Evolutionary conservation across 2,113 vertebrate species (phyloP).

Genomic region (Myanophis thanlyinensis): DNA sequence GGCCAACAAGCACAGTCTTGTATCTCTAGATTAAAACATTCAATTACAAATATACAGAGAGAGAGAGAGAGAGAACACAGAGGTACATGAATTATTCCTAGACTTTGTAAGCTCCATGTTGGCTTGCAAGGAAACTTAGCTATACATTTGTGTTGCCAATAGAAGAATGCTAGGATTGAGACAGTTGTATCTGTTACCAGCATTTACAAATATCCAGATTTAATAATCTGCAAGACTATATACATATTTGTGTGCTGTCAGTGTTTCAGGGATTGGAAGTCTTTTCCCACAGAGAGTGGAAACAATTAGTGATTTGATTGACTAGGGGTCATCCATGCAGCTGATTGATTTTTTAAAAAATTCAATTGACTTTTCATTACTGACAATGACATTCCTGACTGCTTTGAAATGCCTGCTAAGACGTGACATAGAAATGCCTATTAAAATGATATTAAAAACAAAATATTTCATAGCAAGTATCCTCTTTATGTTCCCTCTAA

Average conservation of each 20-base stretch:
- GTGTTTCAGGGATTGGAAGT: background rate
- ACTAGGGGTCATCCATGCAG: background rate
- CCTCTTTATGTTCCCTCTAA: background rate
- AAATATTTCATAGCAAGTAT: background rate
- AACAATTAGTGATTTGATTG: background rate
- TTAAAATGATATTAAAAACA: background rate
- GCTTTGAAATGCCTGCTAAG: background rate
- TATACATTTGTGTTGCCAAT: background rate
- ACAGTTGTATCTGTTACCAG: background rate
- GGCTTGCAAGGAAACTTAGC: background rate
- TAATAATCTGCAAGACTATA: background rate
- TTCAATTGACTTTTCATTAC: background rate
- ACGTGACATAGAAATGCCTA: background rate
- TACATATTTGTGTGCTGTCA: background rate
- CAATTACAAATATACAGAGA: background rate
- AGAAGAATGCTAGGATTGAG: background rate
- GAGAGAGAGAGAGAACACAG: too few species aligned
- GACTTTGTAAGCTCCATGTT: background rate
- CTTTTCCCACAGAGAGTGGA: background rate
- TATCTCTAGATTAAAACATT: background rate
- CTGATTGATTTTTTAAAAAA: background rate
- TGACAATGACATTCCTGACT: background rate
- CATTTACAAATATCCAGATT: background rate
- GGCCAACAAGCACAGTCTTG: background rate
- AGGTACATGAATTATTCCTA: background rate